A percentile compares a stretch with the other conserved stretches of the same genome.
These are phyloP conservation scores for Ondatra zibethicus DNA, from an alignment of 2,113 vertebrate species.

Conservation along the genomic window DNA sequence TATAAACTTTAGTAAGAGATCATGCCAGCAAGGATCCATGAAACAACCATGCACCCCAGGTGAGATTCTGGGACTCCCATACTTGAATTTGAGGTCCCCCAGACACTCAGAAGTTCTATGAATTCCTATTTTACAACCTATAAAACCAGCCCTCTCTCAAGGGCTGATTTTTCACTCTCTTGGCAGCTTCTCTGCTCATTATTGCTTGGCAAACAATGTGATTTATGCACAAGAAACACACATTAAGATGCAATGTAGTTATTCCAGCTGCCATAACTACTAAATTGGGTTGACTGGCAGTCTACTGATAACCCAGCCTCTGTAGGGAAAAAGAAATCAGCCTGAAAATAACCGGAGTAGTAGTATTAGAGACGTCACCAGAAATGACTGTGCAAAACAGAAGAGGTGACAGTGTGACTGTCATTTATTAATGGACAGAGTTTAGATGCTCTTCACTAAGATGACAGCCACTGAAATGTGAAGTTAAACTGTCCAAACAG, in stretches of 20 bases:
- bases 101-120: neutral
- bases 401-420: slow-evolving; percentile 37
- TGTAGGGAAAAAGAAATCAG: slow-evolving; percentile 52
- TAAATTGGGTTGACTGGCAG: slow-evolving; percentile 76
- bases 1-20: slow-evolving; percentile 11
- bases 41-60: neutral
- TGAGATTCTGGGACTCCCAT: neutral
- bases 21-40: neutral
- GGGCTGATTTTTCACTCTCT: slow-evolving; percentile 55
- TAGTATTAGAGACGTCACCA: neutral
- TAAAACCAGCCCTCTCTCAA: neutral
- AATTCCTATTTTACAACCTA: neutral
- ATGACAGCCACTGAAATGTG: slow-evolving; percentile 68
- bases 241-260: slow-evolving; percentile 70
- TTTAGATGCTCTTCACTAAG: neutral
- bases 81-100: neutral
- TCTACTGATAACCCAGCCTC: slow-evolving; percentile 47
- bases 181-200: slow-evolving; percentile 48
- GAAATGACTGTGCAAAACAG: slow-evolving; percentile 43
- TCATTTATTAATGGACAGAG: neutral
- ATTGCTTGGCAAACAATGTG: slow-evolving; percentile 72
- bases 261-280: slow-evolving; percentile 74
- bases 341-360: slow-evolving; percentile 49
- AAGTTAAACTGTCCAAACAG: slow-evolving; percentile 70
- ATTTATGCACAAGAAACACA: slow-evolving; percentile 70